Conservation (phyloP, 2,888 invertebrate species). For the Diloba caeruleocephala region DNA sequence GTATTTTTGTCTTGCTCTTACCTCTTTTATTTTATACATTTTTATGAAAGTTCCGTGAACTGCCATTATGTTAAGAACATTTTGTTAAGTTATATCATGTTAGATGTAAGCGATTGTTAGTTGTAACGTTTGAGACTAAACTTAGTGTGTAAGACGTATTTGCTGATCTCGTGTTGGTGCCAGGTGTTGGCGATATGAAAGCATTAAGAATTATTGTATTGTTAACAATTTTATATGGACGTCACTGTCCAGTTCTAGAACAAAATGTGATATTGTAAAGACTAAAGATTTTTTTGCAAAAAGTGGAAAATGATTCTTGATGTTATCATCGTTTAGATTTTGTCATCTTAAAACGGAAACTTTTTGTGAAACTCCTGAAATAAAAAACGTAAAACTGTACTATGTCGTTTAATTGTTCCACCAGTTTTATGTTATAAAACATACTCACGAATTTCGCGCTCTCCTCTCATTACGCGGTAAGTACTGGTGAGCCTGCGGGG, state of each 20-base stretch:
- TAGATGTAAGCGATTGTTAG: conserved; percentile 83
- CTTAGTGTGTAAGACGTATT: conserved; percentile 77
- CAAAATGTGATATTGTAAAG: conserved; percentile 88
- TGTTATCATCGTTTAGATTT: conserved; percentile 87
- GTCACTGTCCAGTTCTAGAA: conserved; percentile 86
- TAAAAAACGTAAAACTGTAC: conserved; percentile 72
- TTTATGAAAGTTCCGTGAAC: conserved; percentile 77
- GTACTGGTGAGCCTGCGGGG: conserved; percentile 77
- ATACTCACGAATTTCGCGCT: conserved; percentile 75
- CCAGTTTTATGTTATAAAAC: background rate
- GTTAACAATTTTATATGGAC: conserved; percentile 85
- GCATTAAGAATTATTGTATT: conserved; percentile 88
- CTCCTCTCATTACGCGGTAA: conserved; percentile 70
- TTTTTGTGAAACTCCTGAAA: conserved; percentile 88
- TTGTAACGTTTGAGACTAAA: conserved; percentile 80
- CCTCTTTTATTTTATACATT: conserved; percentile 73
- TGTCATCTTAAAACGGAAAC: conserved; percentile 84
- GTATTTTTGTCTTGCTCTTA: conserved; percentile 61
- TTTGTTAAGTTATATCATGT: conserved; percentile 80
- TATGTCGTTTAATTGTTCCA: conserved; percentile 45
- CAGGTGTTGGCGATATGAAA: conserved; percentile 84
- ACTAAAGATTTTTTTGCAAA: conserved; percentile 83
- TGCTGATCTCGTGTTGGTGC: conserved; percentile 87
- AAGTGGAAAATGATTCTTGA: conserved; percentile 87
- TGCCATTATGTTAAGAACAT: conserved; percentile 82